Base-by-base conservation (phyloP, 2,888 invertebrate genomes). In the Pherbina coryleti region DNA sequence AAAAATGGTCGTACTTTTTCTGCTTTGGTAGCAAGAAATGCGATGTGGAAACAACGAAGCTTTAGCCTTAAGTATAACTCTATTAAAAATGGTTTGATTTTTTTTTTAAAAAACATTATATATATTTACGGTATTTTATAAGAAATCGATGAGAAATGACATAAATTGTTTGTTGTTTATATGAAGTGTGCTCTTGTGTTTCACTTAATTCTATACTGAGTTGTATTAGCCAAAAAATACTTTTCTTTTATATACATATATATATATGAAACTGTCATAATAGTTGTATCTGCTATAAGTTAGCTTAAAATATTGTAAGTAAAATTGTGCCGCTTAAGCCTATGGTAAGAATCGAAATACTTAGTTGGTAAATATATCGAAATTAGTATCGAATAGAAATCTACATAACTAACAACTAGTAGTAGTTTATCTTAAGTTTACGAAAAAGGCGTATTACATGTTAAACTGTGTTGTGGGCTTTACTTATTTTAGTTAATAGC, bases 1-100 rank as follows among this genome's bases (percentile, higher is more conserved):
- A 92, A 83, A 85, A 87, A 49, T 83, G 90, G 66, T 90, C 90
- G 76, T 90, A 91, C 75, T 92, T 92, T 83, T 88, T 89, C 0
- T 91, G 90, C 78, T 75, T 84, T 1, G 53, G 37, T 31, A 75
- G 82, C 5, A 84, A 83, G 66, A 73, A 84, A 75, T 28, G 62
- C 79, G 49, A 76, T 77, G 53, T 22, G 9, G 66, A 72, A 57
- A 57, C 11, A n/a, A 72, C 72, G 2, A 72, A 60, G 60, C 60
- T 72, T 22, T 72, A 44, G 44, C 44, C 4, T 44, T 44, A 44
- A 14, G n/a, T n/a, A n/a, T n/a, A 14, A 44, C 44, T 44, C 1
- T 3, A 44, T 44, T 44, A 2, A 44, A 44, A 44, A 2, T 11
- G 2, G 44, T 44, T 44, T 44, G n/a, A 44, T 44, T 44, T 44